Evolutionary conservation across 37 sponge, comb jelly and placozoan genomes (phyloP).

Genomic region (Oopsacas minuta): DNA sequence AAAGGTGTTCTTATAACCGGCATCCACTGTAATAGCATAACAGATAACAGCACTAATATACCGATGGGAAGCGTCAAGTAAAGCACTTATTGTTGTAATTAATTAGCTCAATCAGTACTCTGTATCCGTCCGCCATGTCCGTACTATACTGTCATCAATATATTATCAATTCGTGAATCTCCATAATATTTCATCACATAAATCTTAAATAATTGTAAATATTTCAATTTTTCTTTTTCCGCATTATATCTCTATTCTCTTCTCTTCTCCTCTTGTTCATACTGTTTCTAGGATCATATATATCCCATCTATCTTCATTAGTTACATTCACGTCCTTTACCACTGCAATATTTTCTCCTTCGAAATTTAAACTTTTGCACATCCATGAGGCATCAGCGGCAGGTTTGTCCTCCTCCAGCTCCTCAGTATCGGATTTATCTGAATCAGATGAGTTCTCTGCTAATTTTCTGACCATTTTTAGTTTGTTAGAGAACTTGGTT

Average conservation of each 20-base stretch:
- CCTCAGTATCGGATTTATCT: not conserved
- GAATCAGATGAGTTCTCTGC: not conserved
- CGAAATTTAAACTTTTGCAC: not conserved
- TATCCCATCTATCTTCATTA: constrained; percentile 79
- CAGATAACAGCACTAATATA: no score
- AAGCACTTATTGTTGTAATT: no score
- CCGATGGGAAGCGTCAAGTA: no score
- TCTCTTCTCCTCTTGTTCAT: constrained; percentile 72
- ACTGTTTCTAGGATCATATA: constrained; percentile 93
- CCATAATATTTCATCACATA: not conserved
- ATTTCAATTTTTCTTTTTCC: not conserved
- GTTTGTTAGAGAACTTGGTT: not conserved
- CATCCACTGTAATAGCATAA: no score
- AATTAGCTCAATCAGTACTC: no score
- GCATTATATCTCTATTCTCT: constrained; percentile 21
- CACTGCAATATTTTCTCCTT: constrained; percentile 22
- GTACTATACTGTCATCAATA: no score
- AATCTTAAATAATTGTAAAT: not conserved
- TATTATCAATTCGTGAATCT: no score
- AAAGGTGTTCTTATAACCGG: no score
- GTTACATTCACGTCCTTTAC: constrained; percentile 78
- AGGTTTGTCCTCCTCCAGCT: not conserved
- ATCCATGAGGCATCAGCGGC: not conserved
- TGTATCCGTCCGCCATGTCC: no score
- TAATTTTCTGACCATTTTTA: not conserved